Percentiles rank a stretch among this genome's conserved stretches.
Evolutionary conservation across 2,113 vertebrate genomes (phyloP).

Genomic region (Patagioenas fasciata): DNA sequence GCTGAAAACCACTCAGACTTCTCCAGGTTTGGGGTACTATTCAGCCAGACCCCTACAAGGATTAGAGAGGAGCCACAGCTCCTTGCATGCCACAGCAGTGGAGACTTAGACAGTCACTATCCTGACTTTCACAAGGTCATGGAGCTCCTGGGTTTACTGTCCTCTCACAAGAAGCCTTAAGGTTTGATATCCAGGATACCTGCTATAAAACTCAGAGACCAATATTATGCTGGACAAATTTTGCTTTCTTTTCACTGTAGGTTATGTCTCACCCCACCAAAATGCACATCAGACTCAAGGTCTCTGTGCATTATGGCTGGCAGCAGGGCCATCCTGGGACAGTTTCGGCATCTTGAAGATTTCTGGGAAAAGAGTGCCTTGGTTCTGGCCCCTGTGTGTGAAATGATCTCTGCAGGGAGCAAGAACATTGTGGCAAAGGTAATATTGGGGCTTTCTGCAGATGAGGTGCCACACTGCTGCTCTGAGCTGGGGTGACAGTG

Average conservation of each 20-base stretch:
- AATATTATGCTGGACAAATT: not conserved
- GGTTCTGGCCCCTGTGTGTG: not conserved
- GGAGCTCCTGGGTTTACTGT: not conserved
- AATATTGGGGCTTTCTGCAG: fast-evolving
- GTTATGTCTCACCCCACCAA: not conserved
- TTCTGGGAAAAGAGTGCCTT: not conserved
- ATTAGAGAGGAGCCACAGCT: not conserved
- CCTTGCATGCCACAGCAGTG: not conserved
- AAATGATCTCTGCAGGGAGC: not conserved
- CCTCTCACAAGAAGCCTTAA: not conserved
- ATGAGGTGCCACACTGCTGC: fast-evolving
- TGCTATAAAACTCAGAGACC: not conserved
- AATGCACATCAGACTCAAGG: not conserved
- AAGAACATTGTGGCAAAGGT: not conserved
- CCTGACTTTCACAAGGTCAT: not conserved
- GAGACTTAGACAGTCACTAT: not conserved
- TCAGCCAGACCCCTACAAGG: not conserved
- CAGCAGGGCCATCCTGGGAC: too few species aligned
- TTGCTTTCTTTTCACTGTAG: not conserved
- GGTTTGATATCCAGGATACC: not conserved
- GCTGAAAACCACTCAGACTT: not conserved
- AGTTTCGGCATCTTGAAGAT: not conserved
- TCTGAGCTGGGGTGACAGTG: not conserved
- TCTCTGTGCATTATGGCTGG: not conserved
- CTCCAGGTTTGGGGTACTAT: fast-evolving